phyloP scores from a whole-genome alignment of 2,113 vertebrate genomes.

The Cavia porcellus region DNA sequence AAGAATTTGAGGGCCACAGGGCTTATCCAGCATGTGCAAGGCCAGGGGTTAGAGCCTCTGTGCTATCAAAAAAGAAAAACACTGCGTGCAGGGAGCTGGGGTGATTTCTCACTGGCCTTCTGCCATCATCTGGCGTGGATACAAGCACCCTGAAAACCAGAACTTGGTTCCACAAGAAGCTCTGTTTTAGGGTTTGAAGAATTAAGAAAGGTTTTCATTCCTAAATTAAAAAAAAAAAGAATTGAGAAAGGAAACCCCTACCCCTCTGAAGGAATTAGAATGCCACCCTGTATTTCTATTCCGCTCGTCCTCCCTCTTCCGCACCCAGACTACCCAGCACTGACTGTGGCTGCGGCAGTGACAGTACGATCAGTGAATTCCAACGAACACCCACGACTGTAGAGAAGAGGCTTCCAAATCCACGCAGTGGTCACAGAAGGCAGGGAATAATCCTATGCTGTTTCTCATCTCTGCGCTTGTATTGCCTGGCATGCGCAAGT shows the following conservation, averaged over 20 bases:
- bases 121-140: background rate
- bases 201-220: too few species aligned
- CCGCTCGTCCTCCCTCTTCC: background rate
- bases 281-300: too few species aligned
- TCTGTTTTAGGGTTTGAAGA: background rate
- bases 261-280: background rate
- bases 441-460: background rate
- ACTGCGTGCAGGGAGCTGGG: background rate
- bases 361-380: background rate
- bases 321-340: too few species aligned
- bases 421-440: background rate
- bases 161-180: background rate
- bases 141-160: background rate
- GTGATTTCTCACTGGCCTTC: background rate
- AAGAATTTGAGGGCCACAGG: background rate
- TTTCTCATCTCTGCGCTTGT: background rate
- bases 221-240: too few species aligned
- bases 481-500: background rate
- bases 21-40: background rate
- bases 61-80: background rate
- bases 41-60: fast-evolving
- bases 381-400: background rate
- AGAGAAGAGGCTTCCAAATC: background rate
- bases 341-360: background rate
- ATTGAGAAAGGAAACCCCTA: background rate